Evolutionary conservation across 2,888 invertebrate genomes (phyloP).

Genomic region (Sarcophaga rosellei): DNA sequence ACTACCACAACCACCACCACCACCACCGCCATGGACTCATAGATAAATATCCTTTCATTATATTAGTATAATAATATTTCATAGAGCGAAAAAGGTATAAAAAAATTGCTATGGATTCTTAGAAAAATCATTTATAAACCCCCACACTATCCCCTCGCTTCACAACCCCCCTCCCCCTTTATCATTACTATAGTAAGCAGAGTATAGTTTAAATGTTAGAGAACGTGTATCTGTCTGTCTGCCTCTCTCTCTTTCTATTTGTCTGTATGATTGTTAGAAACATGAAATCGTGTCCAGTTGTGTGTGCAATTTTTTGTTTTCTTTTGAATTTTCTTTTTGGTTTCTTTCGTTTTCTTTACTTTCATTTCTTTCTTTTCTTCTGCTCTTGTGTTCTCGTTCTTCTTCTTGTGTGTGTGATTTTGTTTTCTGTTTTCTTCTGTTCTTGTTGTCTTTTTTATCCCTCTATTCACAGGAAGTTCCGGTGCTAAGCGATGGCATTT

Average conservation of each 20-base stretch:
- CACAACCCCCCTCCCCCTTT: not conserved
- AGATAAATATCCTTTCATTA: not conserved
- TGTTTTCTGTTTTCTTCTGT: slow-evolving; percentile 65
- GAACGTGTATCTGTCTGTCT: not conserved
- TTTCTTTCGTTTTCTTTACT: slow-evolving; percentile 22
- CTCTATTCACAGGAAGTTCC: slow-evolving; percentile 79
- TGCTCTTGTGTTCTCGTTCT: slow-evolving; percentile 27
- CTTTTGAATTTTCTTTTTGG: slow-evolving; percentile 3
- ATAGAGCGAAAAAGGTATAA: not conserved
- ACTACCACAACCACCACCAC: not conserved
- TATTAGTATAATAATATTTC: slow-evolving; percentile 3
- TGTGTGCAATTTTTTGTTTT: not conserved
- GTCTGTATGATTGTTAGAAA: slow-evolving; percentile 41
- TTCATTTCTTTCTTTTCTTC: slow-evolving; percentile 16
- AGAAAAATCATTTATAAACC: too few species aligned
- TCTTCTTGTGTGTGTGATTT: slow-evolving; percentile 38
- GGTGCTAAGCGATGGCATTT: slow-evolving; percentile 76
- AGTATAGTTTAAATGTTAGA: not conserved
- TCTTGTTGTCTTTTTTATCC: slow-evolving; percentile 72
- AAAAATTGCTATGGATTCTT: too few species aligned
- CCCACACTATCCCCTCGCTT: not conserved
- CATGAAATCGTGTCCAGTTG: not conserved
- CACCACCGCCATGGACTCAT: not conserved
- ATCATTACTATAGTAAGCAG: not conserved
- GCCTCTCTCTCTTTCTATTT: not conserved